Evolutionary conservation across 2,113 vertebrate species (phyloP).

Genomic region (Lanius ludovicianus): DNA sequence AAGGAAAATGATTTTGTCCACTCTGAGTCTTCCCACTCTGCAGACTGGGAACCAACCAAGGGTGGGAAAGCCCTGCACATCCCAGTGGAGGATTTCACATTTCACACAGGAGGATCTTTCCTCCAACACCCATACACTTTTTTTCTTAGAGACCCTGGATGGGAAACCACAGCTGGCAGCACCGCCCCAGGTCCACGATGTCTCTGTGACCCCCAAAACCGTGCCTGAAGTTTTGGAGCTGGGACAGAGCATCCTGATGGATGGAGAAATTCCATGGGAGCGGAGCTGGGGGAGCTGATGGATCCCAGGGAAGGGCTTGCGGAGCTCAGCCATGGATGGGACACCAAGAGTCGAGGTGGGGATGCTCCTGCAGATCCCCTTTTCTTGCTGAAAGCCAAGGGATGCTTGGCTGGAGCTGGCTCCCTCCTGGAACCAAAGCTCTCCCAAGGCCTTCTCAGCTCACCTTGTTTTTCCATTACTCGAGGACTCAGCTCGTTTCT

Average conservation of each 20-base stretch:
- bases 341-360: background rate
- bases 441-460: background rate
- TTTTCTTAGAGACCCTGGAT: background rate
- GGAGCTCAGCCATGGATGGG: background rate
- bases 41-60: fast-evolving
- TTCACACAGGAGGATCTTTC: background rate
- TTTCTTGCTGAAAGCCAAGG: background rate
- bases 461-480: conserved; percentile 47
- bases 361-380: background rate
- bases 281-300: background rate
- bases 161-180: background rate
- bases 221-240: fast-evolving
- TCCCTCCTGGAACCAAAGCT: background rate
- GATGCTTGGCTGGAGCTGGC: background rate
- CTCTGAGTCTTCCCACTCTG: background rate
- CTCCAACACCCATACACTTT: fast-evolving
- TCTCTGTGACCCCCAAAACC: background rate
- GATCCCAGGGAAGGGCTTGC: background rate
- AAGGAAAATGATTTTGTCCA: background rate
- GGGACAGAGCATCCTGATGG: background rate
- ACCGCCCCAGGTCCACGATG: fast-evolving
- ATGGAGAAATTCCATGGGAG: fast-evolving
- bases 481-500: background rate
- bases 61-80: background rate
- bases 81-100: fast-evolving